phyloP scores from a whole-genome alignment of 2,797 vertebrate species.

The Ceyx erithaca region DNA sequence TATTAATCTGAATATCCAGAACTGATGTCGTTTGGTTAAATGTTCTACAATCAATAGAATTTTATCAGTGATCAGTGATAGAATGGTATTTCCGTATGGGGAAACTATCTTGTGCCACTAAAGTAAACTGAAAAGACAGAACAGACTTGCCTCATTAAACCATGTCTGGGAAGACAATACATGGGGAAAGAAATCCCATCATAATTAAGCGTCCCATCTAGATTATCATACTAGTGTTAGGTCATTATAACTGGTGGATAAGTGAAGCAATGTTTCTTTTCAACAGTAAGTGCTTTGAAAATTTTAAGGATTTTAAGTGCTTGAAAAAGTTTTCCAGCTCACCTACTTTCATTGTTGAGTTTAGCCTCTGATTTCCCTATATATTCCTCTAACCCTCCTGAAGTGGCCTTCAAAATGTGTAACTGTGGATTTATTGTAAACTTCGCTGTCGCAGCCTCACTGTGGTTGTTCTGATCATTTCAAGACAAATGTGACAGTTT shows the following conservation, averaged over 20 bases:
- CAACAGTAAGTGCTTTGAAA: background rate
- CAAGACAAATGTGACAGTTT: slow-evolving; percentile 15
- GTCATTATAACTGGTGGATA: slow-evolving; percentile 11
- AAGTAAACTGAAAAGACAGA: slow-evolving; percentile 23
- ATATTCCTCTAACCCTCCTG: slow-evolving; percentile 1
- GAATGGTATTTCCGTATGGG: background rate
- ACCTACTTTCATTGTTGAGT: background rate
- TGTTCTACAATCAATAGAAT: slow-evolving; percentile 13
- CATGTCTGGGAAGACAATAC: slow-evolving; percentile 12
- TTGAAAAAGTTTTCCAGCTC: background rate
- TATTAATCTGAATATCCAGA: slow-evolving; percentile 9
- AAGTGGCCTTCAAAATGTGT: background rate
- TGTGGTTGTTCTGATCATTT: slow-evolving; percentile 18
- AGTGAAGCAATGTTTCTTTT: slow-evolving; percentile 15
- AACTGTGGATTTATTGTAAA: slow-evolving; percentile 36
- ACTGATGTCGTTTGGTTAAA: slow-evolving; percentile 37
- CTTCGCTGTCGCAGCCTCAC: slow-evolving; percentile 29
- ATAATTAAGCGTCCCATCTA: slow-evolving; percentile 29
- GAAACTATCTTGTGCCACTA: background rate
- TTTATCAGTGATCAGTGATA: background rate
- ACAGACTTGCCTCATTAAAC: slow-evolving; percentile 32
- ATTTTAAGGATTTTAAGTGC: background rate
- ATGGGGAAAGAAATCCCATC: background rate
- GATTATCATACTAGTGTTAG: slow-evolving; percentile 45
- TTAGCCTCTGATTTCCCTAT: background rate